phyloP scores from a whole-genome alignment of 2,113 vertebrate species.

The Chiloscyllium plagiosum region DNA sequence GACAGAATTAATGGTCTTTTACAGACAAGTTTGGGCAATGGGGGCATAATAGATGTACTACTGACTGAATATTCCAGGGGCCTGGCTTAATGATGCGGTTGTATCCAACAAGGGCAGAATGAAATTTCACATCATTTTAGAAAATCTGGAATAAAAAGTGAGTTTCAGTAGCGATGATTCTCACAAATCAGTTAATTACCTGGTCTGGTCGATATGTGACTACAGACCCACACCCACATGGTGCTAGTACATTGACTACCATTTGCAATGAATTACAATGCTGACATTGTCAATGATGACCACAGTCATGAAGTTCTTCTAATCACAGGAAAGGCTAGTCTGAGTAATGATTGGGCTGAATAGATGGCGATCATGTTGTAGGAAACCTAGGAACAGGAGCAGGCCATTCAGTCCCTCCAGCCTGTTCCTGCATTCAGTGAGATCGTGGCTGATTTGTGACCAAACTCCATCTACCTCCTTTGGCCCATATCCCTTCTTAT shows the following conservation, averaged over 20 bases:
- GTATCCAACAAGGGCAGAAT: background rate
- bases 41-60: no score
- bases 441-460: no score
- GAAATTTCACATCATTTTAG: background rate
- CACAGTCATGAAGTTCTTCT: background rate
- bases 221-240: background rate
- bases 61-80: no score
- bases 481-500: no score
- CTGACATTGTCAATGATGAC: background rate
- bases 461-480: no score
- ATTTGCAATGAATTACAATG: background rate
- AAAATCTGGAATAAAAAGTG: background rate
- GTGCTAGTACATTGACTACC: background rate
- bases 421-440: no score
- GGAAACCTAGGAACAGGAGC: no score
- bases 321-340: background rate
- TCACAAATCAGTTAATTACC: background rate
- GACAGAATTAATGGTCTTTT: background rate
- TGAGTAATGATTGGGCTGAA: background rate
- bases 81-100: background rate
- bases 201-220: background rate
- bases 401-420: no score
- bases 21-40: no score
- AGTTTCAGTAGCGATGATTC: background rate
- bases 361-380: no score